A percentile compares a stretch with the other conserved stretches of the same genome.
These are phyloP conservation scores for Drosophila lowei DNA, from an alignment of 1,140 invertebrate species.

Conservation along the genomic window DNA sequence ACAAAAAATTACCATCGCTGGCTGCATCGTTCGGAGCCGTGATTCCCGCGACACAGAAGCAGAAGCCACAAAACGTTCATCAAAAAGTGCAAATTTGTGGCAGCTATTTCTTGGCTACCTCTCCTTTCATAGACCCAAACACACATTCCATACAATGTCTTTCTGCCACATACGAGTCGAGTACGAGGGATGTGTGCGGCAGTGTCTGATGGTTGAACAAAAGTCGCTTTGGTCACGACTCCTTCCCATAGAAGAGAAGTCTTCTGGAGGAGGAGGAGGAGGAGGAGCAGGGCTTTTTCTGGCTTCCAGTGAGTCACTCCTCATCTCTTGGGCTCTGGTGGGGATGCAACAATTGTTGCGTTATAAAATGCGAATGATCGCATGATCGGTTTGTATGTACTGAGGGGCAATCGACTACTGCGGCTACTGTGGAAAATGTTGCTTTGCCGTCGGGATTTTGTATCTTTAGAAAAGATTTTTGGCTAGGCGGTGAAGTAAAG, in stretches of 20 bases:
- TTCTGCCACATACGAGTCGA: neutral
- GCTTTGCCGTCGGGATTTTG: constrained; percentile 35
- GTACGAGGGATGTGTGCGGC: neutral
- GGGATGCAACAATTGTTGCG: too few species aligned
- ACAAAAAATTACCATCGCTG: constrained; percentile 27
- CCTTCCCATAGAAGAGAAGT: neutral
- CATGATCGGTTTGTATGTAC: neutral
- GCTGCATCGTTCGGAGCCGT: constrained; percentile 51
- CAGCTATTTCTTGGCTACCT: constrained; percentile 38
- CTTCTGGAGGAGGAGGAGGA: neutral
- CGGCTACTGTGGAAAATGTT: neutral
- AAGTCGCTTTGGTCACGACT: constrained; percentile 63
- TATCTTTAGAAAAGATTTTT: neutral
- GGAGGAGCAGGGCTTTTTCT: neutral
- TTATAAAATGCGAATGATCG: too few species aligned
- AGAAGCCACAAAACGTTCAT: constrained; percentile 39
- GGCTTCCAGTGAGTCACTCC: too few species aligned
- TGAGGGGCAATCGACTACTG: too few species aligned
- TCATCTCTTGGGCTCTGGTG: too few species aligned
- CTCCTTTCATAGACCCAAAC: neutral
- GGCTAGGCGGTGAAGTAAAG: too few species aligned
- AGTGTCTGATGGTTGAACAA: constrained; percentile 29
- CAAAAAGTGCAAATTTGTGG: constrained; percentile 71
- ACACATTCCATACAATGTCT: constrained; percentile 14
- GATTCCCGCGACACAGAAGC: constrained; percentile 56